Percentiles rank a stretch among this genome's conserved stretches.
Evolutionary conservation across 2,113 vertebrate species (phyloP).

Genomic region (Cyanistes caeruleus): DNA sequence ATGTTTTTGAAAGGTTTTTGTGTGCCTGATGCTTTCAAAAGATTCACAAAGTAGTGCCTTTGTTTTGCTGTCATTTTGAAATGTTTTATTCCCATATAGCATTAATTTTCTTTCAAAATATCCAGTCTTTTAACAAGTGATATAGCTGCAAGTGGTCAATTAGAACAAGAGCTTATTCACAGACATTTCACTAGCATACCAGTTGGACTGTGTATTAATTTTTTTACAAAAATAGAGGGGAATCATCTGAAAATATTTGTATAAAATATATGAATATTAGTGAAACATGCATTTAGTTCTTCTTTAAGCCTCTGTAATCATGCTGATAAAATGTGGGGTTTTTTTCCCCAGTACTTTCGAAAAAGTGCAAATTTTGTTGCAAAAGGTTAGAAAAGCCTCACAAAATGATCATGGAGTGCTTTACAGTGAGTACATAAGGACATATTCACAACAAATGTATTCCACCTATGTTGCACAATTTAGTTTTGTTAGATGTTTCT

Average conservation of each 20-base stretch:
- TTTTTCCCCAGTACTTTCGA: not conserved
- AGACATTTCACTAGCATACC: not conserved
- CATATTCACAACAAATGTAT: not conserved
- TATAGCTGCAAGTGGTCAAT: not conserved
- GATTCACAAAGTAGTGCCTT: not conserved
- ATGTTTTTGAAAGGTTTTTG: not conserved
- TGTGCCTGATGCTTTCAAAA: not conserved
- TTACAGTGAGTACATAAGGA: not conserved
- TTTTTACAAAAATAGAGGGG: not conserved
- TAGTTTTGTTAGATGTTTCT: not conserved
- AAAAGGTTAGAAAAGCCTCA: not conserved
- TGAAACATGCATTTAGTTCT: not conserved
- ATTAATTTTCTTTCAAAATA: not conserved
- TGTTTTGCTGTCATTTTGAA: not conserved
- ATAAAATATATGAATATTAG: not conserved
- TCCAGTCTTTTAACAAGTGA: not conserved
- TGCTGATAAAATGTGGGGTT: not conserved
- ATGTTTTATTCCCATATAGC: not conserved
- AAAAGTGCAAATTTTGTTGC: not conserved
- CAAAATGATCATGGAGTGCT: not conserved
- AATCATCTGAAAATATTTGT: not conserved
- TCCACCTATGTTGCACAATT: not conserved
- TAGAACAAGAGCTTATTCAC: not conserved
- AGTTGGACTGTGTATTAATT: not conserved
- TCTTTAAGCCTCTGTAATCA: not conserved